A percentile compares a stretch with the other conserved stretches of the same genome.
Evolutionary conservation across 2,888 invertebrate genomes (phyloP).

Genomic region (Lasioglossum zephyrum): DNA sequence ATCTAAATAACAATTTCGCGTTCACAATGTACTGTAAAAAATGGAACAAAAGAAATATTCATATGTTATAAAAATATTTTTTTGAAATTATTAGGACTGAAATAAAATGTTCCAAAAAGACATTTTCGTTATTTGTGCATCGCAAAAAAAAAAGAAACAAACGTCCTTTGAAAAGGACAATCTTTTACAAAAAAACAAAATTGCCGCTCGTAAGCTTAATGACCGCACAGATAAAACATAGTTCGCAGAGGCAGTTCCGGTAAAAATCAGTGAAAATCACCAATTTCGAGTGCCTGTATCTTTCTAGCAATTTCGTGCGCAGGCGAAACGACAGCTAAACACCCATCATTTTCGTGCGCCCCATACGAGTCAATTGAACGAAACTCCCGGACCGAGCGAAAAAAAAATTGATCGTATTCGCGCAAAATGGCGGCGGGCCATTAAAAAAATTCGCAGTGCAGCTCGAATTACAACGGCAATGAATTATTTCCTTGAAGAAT

Average conservation of each 20-base stretch:
- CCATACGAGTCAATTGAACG: not conserved
- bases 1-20: too few relatives aligned
- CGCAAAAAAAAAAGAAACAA: not conserved
- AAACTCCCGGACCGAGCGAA: not conserved
- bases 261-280: not conserved
- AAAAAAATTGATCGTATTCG: not conserved
- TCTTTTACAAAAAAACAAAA: not conserved
- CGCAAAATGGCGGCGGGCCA: not conserved
- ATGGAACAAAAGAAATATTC: not conserved
- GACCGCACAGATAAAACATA: not conserved
- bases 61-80: not conserved
- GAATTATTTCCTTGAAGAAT: not conserved
- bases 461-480: not conserved
- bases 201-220: not conserved
- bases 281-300: not conserved
- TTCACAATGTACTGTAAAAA: not conserved
- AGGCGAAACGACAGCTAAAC: not conserved
- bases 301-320: not conserved
- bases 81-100: not conserved
- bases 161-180: not conserved
- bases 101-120: not conserved
- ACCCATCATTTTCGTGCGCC: not conserved
- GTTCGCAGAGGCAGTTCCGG: not conserved
- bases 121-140: not conserved
- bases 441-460: not conserved